Base-by-base conservation (phyloP, 2,888 invertebrate species). In the Tachina fera region DNA sequence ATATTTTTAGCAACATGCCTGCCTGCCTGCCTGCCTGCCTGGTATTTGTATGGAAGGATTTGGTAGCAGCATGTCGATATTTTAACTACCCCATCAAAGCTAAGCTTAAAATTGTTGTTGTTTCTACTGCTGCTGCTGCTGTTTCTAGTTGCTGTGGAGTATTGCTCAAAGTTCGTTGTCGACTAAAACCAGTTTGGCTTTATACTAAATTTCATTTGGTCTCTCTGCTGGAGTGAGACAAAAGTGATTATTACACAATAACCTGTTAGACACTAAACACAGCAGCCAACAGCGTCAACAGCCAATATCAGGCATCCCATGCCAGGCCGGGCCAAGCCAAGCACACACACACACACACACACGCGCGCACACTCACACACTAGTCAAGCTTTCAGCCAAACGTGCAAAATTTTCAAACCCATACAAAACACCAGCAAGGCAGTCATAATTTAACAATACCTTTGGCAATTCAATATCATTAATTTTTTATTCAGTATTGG, bases 161-260 rank as follows among this genome's bases (percentile, higher is more conserved):
- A 90, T 65, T 79, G 82, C 53, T 86, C 71, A 87, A 84, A 81
- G 87, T 81, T 83, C 83, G 85, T 75, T 85, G 83, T 72, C 74
- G 87, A 81, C 80, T 58, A 76, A 84, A 84, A 82, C 79, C 77
- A 65, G 87, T 83, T 77, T 79, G 22, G 49, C 16, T 41, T 79
- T 72, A 58, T 68, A 74, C 80, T 41, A 49, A 56, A 68, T 77
- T 61, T 78, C 31, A 78, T 63, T 84, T 78, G 53, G 81, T 86
- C 79, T 84, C 67, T 81, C 74, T 56, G 74, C 83, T 71, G 53
- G 74, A 72, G 83, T 79, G 63, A 83, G 84, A 80, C 84, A 77
- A 70, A 74, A 72, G 85, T 78, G 85, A 84, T 76, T 85, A 84
- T 84, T 87, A 87, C 83, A 87, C 87, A 87, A 85, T 85, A 87